Evolutionary conservation across 2,888 invertebrate genomes (phyloP).

Genomic region (Stegana nigrithorax): DNA sequence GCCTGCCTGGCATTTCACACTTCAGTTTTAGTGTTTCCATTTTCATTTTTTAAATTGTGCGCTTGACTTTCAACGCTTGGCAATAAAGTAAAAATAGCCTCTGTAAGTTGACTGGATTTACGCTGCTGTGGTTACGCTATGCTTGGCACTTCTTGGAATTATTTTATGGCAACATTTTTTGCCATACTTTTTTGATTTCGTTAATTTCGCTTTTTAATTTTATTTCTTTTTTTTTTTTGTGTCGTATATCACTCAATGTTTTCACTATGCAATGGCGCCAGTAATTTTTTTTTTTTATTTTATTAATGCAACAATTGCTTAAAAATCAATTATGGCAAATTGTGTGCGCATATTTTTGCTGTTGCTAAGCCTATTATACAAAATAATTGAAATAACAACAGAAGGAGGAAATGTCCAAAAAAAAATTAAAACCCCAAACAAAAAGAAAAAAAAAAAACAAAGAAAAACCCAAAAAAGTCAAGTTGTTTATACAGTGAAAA

Average conservation of each 20-base stretch:
- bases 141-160: constrained; percentile 56
- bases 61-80: constrained; percentile 41
- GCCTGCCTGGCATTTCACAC: constrained; percentile 26
- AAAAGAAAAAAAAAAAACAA: not conserved
- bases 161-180: not conserved
- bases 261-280: constrained; percentile 6
- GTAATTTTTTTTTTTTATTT: not conserved
- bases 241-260: too few relatives aligned
- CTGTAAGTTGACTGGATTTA: constrained; percentile 1
- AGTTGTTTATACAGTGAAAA: too few relatives aligned
- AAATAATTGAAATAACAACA: constrained; percentile 2
- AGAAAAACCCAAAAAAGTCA: constrained; percentile 7
- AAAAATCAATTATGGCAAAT: not conserved
- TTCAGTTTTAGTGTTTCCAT: too few relatives aligned
- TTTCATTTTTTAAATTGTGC: constrained; percentile 24
- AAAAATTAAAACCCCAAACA: not conserved
- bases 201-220: not conserved
- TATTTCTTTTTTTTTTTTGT: not conserved
- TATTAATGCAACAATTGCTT: not conserved
- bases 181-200: not conserved
- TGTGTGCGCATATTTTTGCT: too few relatives aligned
- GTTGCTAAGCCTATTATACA: not conserved
- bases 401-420: not conserved
- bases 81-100: constrained; percentile 31
- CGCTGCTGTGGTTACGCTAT: constrained; percentile 27